Percentiles rank a stretch among this genome's conserved stretches.
These are phyloP conservation scores for Acanthiza pusilla DNA, from an alignment of 2,797 vertebrate genomes.

Conservation along the genomic window DNA sequence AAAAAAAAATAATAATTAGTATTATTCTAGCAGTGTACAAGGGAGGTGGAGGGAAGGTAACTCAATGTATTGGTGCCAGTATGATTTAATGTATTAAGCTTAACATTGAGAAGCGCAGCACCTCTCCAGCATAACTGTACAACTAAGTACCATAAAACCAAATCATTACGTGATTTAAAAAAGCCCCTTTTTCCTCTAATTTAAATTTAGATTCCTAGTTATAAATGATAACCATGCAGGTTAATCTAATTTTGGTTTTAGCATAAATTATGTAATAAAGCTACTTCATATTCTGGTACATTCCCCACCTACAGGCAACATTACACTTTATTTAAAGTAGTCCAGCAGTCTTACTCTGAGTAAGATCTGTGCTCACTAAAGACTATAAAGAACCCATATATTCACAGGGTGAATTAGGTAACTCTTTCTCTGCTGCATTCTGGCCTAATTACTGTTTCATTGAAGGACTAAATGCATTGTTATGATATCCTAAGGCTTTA, in stretches of 20 bases:
- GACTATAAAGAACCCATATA: neutral
- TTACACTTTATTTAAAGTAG: neutral
- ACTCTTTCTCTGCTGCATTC: neutral
- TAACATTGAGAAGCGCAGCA: neutral
- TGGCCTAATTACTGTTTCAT: neutral
- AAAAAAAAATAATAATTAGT: neutral
- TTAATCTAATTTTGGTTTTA: neutral
- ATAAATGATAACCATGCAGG: neutral
- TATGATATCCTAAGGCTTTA: neutral
- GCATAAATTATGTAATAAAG: neutral
- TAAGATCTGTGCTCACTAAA: neutral
- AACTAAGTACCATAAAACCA: neutral
- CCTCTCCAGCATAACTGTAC: neutral
- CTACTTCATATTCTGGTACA: constrained; percentile 11
- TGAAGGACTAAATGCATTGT: neutral
- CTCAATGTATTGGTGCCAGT: neutral
- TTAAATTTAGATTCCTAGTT: neutral
- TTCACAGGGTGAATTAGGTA: neutral
- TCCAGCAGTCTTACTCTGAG: neutral
- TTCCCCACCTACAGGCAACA: constrained; percentile 10
- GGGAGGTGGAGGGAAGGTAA: neutral
- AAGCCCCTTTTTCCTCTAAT: neutral
- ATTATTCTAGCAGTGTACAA: neutral
- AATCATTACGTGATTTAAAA: neutral
- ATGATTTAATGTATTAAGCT: neutral